Percentiles rank a stretch among this genome's conserved stretches.
These are phyloP conservation scores for Aeoliscus strigatus DNA, from an alignment of 2,797 vertebrate genomes.

Conservation along the genomic window DNA sequence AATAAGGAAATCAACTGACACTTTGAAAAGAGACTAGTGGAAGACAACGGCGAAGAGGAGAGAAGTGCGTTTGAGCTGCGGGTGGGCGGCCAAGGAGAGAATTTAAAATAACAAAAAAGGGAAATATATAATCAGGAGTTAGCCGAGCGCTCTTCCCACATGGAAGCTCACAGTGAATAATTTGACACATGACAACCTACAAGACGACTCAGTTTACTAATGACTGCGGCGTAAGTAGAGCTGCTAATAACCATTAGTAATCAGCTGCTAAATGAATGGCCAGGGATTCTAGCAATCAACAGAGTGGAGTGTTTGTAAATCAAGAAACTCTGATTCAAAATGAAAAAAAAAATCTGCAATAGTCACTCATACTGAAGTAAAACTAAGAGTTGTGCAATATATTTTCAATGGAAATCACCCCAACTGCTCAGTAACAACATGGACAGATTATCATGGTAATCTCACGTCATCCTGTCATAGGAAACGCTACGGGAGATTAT, in stretches of 20 bases:
- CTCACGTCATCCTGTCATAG: conserved; percentile 8
- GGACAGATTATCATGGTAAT: conserved; percentile 10
- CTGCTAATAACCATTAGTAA: too few species aligned
- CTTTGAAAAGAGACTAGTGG: conserved; percentile 37
- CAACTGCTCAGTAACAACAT: too few species aligned
- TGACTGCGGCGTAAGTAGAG: too few species aligned
- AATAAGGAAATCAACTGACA: conserved; percentile 46
- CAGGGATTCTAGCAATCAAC: too few species aligned
- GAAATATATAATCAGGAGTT: conserved; percentile 41
- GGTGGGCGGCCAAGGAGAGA: conserved; percentile 33
- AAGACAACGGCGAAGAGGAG: conserved; percentile 36
- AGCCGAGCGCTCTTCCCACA: conserved; percentile 22
- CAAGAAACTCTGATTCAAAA: too few species aligned
- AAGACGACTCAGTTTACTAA: too few species aligned
- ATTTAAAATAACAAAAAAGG: conserved; percentile 24
- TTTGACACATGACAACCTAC: conserved; percentile 25
- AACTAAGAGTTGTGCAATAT: too few species aligned
- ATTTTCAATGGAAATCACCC: too few species aligned
- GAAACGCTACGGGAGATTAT: background rate
- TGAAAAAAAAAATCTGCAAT: too few species aligned
- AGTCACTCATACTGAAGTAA: too few species aligned
- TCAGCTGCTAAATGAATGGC: too few species aligned
- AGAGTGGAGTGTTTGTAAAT: too few species aligned
- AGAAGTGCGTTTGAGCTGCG: conserved; percentile 27
- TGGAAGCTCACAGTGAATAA: conserved; percentile 37